phyloP scores from a whole-genome alignment of 2,888 invertebrate species.

The Thymelicus acteon region DNA sequence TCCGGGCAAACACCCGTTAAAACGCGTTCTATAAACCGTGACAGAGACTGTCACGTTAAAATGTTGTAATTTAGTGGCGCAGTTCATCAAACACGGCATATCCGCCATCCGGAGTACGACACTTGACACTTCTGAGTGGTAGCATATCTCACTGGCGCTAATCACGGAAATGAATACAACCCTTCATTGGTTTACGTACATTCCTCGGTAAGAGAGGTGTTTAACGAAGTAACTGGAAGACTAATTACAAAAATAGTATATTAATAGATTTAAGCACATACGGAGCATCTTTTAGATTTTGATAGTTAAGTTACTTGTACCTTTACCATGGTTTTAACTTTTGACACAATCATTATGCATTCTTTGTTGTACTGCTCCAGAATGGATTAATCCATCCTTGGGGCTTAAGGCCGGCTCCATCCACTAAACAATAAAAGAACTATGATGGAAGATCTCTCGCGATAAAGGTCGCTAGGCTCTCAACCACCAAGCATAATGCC shows the following conservation, averaged over 20 bases:
- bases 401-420: too few relatives aligned
- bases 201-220: constrained; percentile 62
- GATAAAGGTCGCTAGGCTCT: too few relatives aligned
- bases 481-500: too few relatives aligned
- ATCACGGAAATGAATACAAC: constrained; percentile 80
- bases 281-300: too few relatives aligned
- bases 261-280: too few relatives aligned
- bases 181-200: constrained; percentile 59
- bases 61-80: constrained; percentile 80
- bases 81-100: constrained; percentile 68
- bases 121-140: constrained; percentile 75
- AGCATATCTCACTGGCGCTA: constrained; percentile 76
- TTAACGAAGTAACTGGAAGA: constrained; percentile 44
- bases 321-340: too few relatives aligned
- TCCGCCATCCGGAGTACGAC: constrained; percentile 65
- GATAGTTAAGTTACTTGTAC: too few relatives aligned
- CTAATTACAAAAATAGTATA: background rate
- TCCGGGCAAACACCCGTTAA: constrained; percentile 60
- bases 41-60: constrained; percentile 76
- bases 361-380: too few relatives aligned
- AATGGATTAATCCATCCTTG: too few relatives aligned
- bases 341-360: too few relatives aligned
- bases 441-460: too few relatives aligned
- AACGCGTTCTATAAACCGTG: constrained; percentile 61
- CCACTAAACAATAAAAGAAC: too few relatives aligned